Evolutionary conservation across 2,888 invertebrate species (phyloP), one percentile per base, ranked within the genome.

Genomic region (Spodoptera exigua): DNA sequence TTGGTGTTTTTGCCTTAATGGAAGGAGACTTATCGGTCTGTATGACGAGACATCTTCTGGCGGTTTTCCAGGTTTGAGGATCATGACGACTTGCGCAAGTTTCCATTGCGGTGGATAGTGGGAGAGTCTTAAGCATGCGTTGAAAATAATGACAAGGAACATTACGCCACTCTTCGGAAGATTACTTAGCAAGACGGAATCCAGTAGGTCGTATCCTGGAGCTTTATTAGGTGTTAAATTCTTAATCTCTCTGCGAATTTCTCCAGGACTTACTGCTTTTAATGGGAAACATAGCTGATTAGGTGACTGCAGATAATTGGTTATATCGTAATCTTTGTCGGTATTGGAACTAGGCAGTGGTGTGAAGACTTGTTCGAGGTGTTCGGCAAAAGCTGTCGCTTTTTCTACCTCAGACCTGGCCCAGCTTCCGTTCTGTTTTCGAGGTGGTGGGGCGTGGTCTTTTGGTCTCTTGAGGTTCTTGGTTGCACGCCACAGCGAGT

Each of bases 201-300:
- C 49, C 10, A 67, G 53, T 2, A 59, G 41, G 18, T 61, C 67
- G 45, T 61, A 67, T 1, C 67, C 67, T 0, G 68, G 61, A 16
- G 21, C n/a, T 21, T 55, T 68, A 55, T 34, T 37, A 47, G 32
- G 32, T 10, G 18, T 45, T 32, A 11, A 37, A 14, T 36, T n/a
- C 44, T 21, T 16, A 40, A 52, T 43, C 14, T 41, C 43, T n/a
- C 17, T 7, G 17, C 3, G 5, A 5, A 48, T 35, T 37, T 48
- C 47, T 14, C 18, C 37, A 4, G 48, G 18, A n/a, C 1, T 49
- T 1, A 18, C 35, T 5, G 27, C 39, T 34, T 39, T 49, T 14
- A 37, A 14, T 35, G 45, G 43, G 0, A 13, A 17, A 7, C 21
- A 21, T 14, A 44, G 32, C 34, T 40, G 41, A 2, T 21, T 34